Percentiles rank a stretch among this genome's conserved stretches.
phyloP scores from a whole-genome alignment of 1,140 invertebrate genomes.

The Wiebesia pumilae region DNA sequence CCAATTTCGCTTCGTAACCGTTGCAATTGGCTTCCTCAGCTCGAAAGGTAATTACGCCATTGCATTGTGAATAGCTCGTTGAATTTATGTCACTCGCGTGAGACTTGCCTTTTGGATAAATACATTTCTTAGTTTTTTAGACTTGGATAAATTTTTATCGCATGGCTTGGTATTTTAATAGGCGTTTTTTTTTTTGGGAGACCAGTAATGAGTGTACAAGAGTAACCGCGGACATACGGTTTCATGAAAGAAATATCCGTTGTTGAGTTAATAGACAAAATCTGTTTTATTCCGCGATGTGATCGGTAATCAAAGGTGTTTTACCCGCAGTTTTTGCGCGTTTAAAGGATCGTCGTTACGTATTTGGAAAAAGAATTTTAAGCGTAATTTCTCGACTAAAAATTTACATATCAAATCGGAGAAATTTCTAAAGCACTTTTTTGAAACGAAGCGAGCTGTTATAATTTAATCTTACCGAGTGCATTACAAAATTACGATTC shows the following conservation, averaged over 20 bases:
- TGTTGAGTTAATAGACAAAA: too few species aligned
- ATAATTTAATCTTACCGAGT: too few species aligned
- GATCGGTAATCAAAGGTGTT: too few species aligned
- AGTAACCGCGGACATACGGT: too few species aligned
- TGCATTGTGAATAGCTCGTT: neutral
- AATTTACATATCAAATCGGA: neutral
- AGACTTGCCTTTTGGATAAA: neutral
- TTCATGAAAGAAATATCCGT: too few species aligned
- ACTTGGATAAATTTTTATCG: neutral
- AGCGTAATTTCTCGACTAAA: neutral
- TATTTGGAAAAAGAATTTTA: neutral
- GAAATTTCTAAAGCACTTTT: too few species aligned
- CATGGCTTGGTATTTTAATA: neutral
- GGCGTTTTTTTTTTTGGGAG: neutral
- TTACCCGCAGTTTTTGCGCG: too few species aligned
- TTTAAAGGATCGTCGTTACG: neutral
- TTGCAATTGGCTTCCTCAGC: neutral
- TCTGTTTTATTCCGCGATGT: too few species aligned
- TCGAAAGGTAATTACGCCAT: neutral
- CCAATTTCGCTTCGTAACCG: neutral
- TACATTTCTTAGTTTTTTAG: neutral
- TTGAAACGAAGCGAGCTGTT: too few species aligned
- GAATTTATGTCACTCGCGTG: neutral
- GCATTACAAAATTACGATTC: too few species aligned
- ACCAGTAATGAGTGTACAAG: too few species aligned